Base-by-base conservation (phyloP, 2,113 vertebrate species). In the Alectura lathami region DNA sequence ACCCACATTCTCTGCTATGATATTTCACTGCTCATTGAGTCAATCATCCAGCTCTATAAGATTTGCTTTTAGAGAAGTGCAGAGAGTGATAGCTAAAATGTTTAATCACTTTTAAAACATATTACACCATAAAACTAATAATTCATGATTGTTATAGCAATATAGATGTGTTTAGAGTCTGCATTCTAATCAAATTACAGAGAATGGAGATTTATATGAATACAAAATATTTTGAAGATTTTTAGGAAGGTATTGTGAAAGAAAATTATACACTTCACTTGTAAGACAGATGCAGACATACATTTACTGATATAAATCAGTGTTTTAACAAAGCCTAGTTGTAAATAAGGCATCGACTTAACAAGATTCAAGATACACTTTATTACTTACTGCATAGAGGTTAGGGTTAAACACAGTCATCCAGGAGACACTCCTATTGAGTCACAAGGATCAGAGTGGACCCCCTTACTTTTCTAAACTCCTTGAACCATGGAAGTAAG, bases 21-120 rank as follows among this genome's bases (percentile, higher is more conserved):
- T 86, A 50, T 93, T 72, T 75, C 82, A 85, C 53, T 86, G 12
- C 47, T 88, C 68, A 11, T 94, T 86, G 57, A 89, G 80, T 95
- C 95, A 96, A 83, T 95, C 89, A 94, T 11, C 17, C 45, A 36
- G 48, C 30, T 79, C 54, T 62, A 57, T 59, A 72, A 57, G 7
- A 94, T 90, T 38, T 80, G 54, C 72, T 67, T 14, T n/a, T 59
- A 69, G 51, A 91, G 76, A 54, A 93, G 57, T 91, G 63, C 54
- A 83, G 36, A 56, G 51, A 89, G 36, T 82, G 69, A 88, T 74
- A 57, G 14, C 45, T 94, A 93, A 96, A 95, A 83, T 69, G 81
- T 73, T 84, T 70, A 87, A 69, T 88, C 72, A 95, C 74, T 88
- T 82, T 40, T 43, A 94, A 94, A 89, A 54, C 30, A 47, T 68